Evolutionary conservation across 2,888 invertebrate genomes (phyloP).

Genomic region (Eurytoma californica): DNA sequence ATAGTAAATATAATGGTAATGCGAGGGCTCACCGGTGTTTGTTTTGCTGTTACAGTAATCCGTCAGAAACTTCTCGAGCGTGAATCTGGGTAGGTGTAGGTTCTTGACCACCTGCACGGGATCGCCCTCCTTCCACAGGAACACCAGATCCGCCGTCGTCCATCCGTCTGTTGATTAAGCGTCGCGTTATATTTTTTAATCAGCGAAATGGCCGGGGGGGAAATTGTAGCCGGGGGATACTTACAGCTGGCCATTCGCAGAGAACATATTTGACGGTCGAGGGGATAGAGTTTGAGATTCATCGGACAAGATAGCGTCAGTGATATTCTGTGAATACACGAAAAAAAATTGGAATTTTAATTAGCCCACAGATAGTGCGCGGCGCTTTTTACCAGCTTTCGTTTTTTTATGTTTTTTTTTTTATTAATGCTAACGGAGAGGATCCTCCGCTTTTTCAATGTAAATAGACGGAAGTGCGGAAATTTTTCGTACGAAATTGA

Average conservation of each 20-base stretch:
- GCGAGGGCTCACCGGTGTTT: constrained; percentile 86
- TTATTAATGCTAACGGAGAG: background rate
- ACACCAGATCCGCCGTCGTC: constrained; percentile 97
- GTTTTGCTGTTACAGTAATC: constrained; percentile 98
- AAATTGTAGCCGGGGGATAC: constrained; percentile 74
- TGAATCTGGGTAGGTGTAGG: constrained; percentile 94
- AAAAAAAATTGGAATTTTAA: constrained; percentile 14
- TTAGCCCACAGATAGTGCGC: background rate
- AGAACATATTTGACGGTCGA: constrained; percentile 96
- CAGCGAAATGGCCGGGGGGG: background rate
- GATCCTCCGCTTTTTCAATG: background rate
- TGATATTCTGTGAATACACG: constrained; percentile 84
- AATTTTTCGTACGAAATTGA: constrained; percentile 2
- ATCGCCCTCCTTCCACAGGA: constrained; percentile 96
- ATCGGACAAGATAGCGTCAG: constrained; percentile 97
- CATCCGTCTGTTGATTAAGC: constrained; percentile 88
- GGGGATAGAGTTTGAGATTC: constrained; percentile 96
- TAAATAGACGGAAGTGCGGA: background rate
- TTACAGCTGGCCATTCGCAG: constrained; percentile 97
- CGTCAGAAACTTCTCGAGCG: constrained; percentile 94
- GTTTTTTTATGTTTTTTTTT: background rate
- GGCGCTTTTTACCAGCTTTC: background rate
- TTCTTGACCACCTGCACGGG: constrained; percentile 97
- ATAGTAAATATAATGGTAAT: constrained; percentile 57
- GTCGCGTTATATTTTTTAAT: background rate